A percentile compares a stretch with the other conserved stretches of the same genome.
These are phyloP conservation scores for Lutjanus campechanus DNA, from an alignment of 2,797 vertebrate genomes.

Conservation along the genomic window DNA sequence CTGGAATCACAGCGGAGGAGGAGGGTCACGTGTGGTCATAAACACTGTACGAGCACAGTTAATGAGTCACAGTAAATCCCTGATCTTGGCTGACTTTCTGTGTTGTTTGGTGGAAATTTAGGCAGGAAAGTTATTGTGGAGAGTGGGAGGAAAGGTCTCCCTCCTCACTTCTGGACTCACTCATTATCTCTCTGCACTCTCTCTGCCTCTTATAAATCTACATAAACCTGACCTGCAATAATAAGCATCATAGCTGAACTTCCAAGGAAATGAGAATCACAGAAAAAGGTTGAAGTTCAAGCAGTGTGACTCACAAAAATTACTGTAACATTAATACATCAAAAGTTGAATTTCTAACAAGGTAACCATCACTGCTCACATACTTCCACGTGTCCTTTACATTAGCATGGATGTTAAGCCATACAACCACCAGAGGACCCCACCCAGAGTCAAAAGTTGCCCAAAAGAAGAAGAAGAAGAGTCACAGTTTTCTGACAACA, in stretches of 20 bases:
- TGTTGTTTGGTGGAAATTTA: conserved; percentile 44
- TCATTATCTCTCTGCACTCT: conserved; percentile 29
- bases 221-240: not conserved
- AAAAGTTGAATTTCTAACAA: too few relatives aligned
- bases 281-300: not conserved
- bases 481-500: too few relatives aligned
- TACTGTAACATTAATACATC: too few relatives aligned
- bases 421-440: too few relatives aligned
- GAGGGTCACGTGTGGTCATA: conserved; percentile 38
- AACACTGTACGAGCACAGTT: conserved; percentile 35
- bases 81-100: conserved; percentile 54
- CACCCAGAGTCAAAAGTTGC: too few relatives aligned
- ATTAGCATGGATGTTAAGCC: too few relatives aligned
- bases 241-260: conserved; percentile 3
- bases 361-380: too few relatives aligned
- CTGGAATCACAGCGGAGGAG: conserved; percentile 62
- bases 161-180: conserved; percentile 11
- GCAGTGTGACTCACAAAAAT: too few relatives aligned
- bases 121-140: conserved; percentile 28
- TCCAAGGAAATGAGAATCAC: not conserved
- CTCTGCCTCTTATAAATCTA: conserved; percentile 14
- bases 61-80: conserved; percentile 68
- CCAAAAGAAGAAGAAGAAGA: too few relatives aligned
- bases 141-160: conserved; percentile 24
- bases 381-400: too few relatives aligned